A percentile compares a stretch with the other conserved stretches of the same genome.
These are phyloP conservation scores for Lissonota sp. DNA, from an alignment of 2,888 invertebrate genomes.

Conservation along the genomic window DNA sequence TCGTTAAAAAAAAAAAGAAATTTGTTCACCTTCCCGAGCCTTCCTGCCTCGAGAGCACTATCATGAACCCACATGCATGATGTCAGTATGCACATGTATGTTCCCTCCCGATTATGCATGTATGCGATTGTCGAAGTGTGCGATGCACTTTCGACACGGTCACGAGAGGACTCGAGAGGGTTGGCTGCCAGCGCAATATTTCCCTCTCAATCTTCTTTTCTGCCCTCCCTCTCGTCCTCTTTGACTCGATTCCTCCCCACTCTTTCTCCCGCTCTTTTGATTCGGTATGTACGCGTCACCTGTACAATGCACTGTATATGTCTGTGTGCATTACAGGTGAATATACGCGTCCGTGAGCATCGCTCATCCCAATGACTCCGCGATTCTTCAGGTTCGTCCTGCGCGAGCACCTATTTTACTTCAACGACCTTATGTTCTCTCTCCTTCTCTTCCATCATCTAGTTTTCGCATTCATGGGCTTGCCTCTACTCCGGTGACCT, in stretches of 20 bases:
- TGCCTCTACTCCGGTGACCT: not conserved
- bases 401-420: conserved; percentile 44
- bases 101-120: conserved; percentile 25
- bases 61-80: not conserved
- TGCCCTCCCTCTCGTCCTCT: conserved; percentile 38
- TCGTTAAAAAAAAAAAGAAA: not conserved
- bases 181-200: conserved; percentile 19
- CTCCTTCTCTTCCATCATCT: not conserved
- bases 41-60: conserved; percentile 42
- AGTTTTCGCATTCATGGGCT: not conserved
- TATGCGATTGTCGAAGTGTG: conserved; percentile 5
- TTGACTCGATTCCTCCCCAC: conserved; percentile 13
- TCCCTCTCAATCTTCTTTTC: conserved; percentile 2
- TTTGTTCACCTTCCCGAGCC: conserved; percentile 10
- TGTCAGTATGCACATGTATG: not conserved
- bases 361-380: conserved; percentile 40
- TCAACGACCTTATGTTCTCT: conserved; percentile 38
- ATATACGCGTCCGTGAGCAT: conserved; percentile 48
- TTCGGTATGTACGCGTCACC: conserved; percentile 4
- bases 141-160: conserved; percentile 46
- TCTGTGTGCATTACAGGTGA: conserved; percentile 36
- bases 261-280: conserved; percentile 21
- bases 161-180: conserved; percentile 46
- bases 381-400: conserved; percentile 35
- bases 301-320: conserved; percentile 5